Evolutionary conservation across 2,888 invertebrate genomes (phyloP).

Genomic region (Norana najaformis): DNA sequence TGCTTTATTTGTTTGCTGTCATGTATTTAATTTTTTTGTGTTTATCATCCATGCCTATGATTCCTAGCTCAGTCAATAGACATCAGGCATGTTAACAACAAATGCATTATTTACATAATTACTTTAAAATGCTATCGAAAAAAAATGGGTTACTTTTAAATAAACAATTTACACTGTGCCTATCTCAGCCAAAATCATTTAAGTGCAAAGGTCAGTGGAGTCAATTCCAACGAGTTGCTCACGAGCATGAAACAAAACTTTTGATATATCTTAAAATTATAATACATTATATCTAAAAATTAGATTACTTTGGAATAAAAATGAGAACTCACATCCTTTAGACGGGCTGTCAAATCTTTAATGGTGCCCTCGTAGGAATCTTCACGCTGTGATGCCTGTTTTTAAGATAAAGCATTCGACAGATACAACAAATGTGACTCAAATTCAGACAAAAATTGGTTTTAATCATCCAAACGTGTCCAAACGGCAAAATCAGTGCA

Average conservation of each 20-base stretch:
- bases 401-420: background rate
- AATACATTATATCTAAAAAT: background rate
- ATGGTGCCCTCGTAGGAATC: slow-evolving; percentile 63
- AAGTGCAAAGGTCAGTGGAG: no score
- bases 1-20: no score
- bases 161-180: no score
- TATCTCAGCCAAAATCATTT: no score
- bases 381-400: slow-evolving; percentile 62
- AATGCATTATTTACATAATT: background rate
- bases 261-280: background rate
- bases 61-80: no score
- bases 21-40: no score
- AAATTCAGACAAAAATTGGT: background rate
- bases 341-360: slow-evolving; percentile 61
- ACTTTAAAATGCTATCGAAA: background rate
- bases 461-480: no score
- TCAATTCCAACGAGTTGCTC: no score
- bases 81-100: no score
- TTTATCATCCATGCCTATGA: no score
- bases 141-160: background rate
- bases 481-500: no score
- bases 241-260: no score
- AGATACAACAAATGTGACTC: background rate
- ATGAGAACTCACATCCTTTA: slow-evolving; percentile 56
- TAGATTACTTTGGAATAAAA: background rate